Evolutionary conservation across 2,888 invertebrate genomes (phyloP), one percentile per base, ranked within the genome.

Genomic region (Erannis defoliaria): DNA sequence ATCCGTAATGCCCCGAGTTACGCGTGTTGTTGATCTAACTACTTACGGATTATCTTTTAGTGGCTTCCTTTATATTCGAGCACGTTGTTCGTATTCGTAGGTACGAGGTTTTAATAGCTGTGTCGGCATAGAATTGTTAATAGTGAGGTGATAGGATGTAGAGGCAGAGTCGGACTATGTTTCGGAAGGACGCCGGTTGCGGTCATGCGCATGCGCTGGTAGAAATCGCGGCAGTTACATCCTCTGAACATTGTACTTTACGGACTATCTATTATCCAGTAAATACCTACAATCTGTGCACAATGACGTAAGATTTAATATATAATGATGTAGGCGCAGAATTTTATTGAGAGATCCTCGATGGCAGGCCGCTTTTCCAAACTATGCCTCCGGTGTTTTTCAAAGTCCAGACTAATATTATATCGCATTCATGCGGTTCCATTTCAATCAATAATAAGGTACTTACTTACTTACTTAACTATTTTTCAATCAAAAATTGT

Each of bases 201-300:
- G 62, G 58, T 65, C 67, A 64, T 51, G 66, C 67, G 70, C 67
- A 64, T 51, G 66, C 67, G 70, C 64, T 68, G 72, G 60, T 88
- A 86, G 88, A 89, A 88, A 89, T 87, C 88, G 86, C 74, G 71
- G 76, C 67, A 75, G 68, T 71, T 62, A 77, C 71, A 78, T 84
- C 83, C 84, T 78, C 67, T 70, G 26, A 12, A 55, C 35, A 45
- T 45, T 35, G 45, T 55, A 43, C 31, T 55, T 55, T 55, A 43
- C 18, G 26, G 14, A 5, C 26, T 37, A 43, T 12, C 33, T 46
- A 54, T 5, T 51, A 40, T 23, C 6, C 14, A 51, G 19, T 50
- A 51, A 45, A 6, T 46, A 54, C 4, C 12, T 10, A n/a, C 26
- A 33, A 8, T 42, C 5, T 37, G 23, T n/a, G 21, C 9, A 26